Base-by-base conservation (phyloP, 1,140 invertebrate genomes). In the Steinernema khuongi region DNA sequence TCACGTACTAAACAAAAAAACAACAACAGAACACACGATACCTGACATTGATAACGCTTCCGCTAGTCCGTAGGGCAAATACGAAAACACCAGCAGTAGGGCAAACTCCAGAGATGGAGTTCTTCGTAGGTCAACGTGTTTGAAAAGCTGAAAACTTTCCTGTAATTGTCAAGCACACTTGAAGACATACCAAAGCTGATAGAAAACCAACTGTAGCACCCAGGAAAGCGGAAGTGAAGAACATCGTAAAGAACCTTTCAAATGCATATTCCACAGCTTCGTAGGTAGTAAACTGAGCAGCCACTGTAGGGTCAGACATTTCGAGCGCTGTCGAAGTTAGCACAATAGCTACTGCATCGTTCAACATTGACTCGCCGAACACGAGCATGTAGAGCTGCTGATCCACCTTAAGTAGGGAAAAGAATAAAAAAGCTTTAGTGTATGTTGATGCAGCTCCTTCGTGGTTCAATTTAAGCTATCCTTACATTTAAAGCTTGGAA, bases 361-460 rank as follows among this genome's bases (percentile, higher is more conserved):
- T 99, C 2, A 99, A 88, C 22, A 98, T 96, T 88, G 93, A 96
- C 88, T 99, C 96, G 73, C 96, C 96, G 89, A 99, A 98, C 43
- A 99, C 94, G 69, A 99, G 89, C 67, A 96, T 96, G 88, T 98
- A 97, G n/a, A 99, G 87, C 88, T 97, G 97, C 18, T 97, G 94
- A 88, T 99, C 96, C 14, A 98, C 96, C 85, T 94, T 91, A 28
- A 79, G 2, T 85, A 77, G 32, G 81, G 31, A 75, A 66, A 60
- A 67, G 31, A 14, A 72, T 85, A 4, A 82, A 85, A 75, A 19
- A 83, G 94, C 94, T 88, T 97, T 96, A 19, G 97, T 87, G 88
- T n/a, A n/a, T n/a, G n/a, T n/a, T n/a, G n/a, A n/a, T n/a, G n/a
- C n/a, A n/a, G n/a, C n/a, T n/a, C n/a, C n/a, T n/a, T n/a, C n/a